These are phyloP conservation scores for Nebria ingens DNA, from an alignment of 1,140 invertebrate genomes.

Conservation along the genomic window DNA sequence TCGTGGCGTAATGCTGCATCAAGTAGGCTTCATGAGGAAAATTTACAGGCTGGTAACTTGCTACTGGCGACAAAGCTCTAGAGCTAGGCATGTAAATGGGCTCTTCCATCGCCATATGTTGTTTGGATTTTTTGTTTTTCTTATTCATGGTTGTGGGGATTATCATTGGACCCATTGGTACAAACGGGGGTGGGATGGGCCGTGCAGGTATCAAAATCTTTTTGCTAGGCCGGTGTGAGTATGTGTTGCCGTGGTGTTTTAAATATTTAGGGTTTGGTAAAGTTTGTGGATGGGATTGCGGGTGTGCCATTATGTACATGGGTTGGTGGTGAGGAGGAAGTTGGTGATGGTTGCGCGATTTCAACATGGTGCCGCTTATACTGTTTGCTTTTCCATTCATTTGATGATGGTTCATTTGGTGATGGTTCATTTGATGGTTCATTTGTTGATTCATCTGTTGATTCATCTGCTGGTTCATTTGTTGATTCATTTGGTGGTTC, in stretches of 20 bases:
- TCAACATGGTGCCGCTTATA: slow-evolving; percentile 31
- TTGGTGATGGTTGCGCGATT: slow-evolving; percentile 22
- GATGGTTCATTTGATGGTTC: too few species aligned
- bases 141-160: slow-evolving; percentile 24
- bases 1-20: slow-evolving; percentile 47
- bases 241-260: slow-evolving; percentile 31
- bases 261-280: slow-evolving; percentile 34
- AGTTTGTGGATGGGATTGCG: slow-evolving; percentile 26
- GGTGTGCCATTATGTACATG: slow-evolving; percentile 32
- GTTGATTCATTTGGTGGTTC: slow-evolving; percentile 35
- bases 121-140: slow-evolving; percentile 27
- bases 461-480: slow-evolving; percentile 33
- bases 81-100: slow-evolving; percentile 50
- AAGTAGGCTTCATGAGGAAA: slow-evolving; percentile 51
- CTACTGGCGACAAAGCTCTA: slow-evolving; percentile 45
- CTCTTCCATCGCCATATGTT: slow-evolving; percentile 38
- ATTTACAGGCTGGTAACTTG: slow-evolving; percentile 49
- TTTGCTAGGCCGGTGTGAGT: slow-evolving; percentile 29
- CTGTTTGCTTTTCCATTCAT: slow-evolving; percentile 37
- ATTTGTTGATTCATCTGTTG: slow-evolving; percentile 27
- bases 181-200: slow-evolving; percentile 34
- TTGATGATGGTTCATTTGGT: slow-evolving; percentile 30
- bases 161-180: slow-evolving; percentile 28
- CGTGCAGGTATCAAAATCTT: slow-evolving; percentile 33
- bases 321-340: slow-evolving; percentile 29